phyloP scores from a whole-genome alignment of 2,113 vertebrate species.

The Actinemys pallida region DNA sequence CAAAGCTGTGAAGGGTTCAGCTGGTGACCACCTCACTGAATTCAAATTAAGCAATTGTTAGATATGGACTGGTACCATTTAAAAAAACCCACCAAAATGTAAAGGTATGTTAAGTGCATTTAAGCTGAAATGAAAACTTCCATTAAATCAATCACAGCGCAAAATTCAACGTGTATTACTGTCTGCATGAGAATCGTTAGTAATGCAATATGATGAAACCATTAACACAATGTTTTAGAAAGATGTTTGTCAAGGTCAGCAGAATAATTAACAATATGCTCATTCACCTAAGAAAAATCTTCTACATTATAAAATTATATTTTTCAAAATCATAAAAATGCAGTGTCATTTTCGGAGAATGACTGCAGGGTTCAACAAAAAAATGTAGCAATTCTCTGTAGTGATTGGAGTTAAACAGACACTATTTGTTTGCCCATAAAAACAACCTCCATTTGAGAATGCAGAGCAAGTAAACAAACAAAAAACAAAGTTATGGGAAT shows the following conservation, averaged over 20 bases:
- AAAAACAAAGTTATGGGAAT: not conserved
- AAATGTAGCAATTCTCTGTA: not conserved
- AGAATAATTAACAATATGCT: not conserved
- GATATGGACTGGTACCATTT: not conserved
- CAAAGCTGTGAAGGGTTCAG: not conserved
- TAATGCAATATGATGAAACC: conserved; percentile 8
- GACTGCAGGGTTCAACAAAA: not conserved
- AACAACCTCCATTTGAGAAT: not conserved
- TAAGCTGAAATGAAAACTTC: not conserved
- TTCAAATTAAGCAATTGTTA: accelerated
- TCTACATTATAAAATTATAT: not conserved
- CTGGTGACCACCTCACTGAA: not conserved
- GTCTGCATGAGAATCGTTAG: not conserved
- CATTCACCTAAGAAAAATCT: not conserved
- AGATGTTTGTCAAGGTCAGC: not conserved
- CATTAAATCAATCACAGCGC: not conserved
- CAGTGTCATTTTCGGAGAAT: not conserved
- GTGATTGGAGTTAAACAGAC: not conserved
- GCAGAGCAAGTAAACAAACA: not conserved
- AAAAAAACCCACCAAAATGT: not conserved
- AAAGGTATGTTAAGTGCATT: not conserved
- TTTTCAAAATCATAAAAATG: not conserved
- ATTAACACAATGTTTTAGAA: not conserved
- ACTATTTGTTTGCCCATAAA: not conserved
- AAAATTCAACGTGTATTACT: not conserved